Conservation (phyloP, 2,888 invertebrate genomes). For the Dione vanillae region DNA sequence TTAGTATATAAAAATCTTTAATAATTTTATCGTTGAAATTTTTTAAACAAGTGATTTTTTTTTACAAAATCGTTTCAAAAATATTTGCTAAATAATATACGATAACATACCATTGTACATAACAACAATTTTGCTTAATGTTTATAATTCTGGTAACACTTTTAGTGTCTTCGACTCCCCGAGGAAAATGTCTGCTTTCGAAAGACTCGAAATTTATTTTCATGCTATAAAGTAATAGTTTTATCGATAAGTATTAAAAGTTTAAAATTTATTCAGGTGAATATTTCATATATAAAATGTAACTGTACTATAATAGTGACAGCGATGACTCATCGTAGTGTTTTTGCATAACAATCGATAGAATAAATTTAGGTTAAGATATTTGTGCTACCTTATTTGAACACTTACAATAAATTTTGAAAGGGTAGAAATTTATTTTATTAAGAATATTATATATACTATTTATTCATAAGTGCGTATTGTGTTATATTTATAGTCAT, state of each 20-base stretch:
- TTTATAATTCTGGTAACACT: conserved; percentile 33
- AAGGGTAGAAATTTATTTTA: conserved; percentile 46
- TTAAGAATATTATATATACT: conserved; percentile 22
- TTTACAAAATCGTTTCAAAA: no score
- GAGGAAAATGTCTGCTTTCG: conserved; percentile 79
- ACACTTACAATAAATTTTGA: conserved; percentile 68
- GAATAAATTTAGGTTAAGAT: conserved; percentile 83
- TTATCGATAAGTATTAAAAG: conserved; percentile 59
- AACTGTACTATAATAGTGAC: conserved; percentile 59
- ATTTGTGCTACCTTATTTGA: conserved; percentile 73
- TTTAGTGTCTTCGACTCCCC: conserved; percentile 57
- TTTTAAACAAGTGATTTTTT: no score
- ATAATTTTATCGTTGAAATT: no score
- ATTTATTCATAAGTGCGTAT: conserved; percentile 60
- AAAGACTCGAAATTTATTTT: conserved; percentile 71
- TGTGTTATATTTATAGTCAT: conserved; percentile 79
- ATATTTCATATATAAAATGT: conserved; percentile 55
- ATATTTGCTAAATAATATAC: no score
- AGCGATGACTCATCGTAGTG: conserved; percentile 71
- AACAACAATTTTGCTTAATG: conserved; percentile 1
- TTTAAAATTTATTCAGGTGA: conserved; percentile 70
- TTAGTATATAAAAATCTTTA: no score
- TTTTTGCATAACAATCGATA: conserved; percentile 84
- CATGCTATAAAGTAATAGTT: conserved; percentile 67
- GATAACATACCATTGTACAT: no score